A percentile compares a stretch with the other conserved stretches of the same genome.
Conservation (phyloP, 2,113 vertebrate genomes). For the Phylloscopus whistleri region DNA sequence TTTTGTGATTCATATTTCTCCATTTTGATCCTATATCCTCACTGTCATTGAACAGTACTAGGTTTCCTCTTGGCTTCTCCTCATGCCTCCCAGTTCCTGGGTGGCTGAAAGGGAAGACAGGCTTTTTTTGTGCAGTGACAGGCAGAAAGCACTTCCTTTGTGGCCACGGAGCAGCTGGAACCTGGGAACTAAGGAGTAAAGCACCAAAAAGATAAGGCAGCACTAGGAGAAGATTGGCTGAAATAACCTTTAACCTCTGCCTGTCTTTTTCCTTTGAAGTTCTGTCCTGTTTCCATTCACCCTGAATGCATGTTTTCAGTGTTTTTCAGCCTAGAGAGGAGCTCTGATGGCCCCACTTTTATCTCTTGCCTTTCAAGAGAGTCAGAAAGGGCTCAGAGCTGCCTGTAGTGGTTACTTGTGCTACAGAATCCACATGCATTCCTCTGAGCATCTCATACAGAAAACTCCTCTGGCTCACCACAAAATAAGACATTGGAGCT, state of each 20-base stretch:
- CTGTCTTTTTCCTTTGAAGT: conserved; percentile 57
- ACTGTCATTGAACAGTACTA: background rate
- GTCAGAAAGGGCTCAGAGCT: background rate
- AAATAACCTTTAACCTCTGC: conserved; percentile 58
- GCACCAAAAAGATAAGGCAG: conserved; percentile 49
- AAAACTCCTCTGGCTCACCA: conserved; percentile 3
- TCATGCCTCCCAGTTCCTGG: background rate
- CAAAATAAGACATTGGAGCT: background rate
- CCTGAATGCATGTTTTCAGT: conserved; percentile 15
- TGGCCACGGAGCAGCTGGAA: background rate
- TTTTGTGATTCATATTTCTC: background rate
- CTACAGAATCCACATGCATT: conserved; percentile 34
- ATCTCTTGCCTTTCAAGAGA: conserved; percentile 31
- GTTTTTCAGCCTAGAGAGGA: conserved; percentile 39
- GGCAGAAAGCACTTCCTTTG: background rate
- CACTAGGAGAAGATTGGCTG: conserved; percentile 21
- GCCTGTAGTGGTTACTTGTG: background rate
- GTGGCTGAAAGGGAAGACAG: background rate
- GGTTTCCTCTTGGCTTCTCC: background rate
- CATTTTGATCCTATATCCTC: background rate
- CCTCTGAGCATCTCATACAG: conserved; percentile 3
- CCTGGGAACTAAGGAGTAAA: background rate
- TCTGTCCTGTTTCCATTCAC: conserved; percentile 49
- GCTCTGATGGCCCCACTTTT: conserved; percentile 34
- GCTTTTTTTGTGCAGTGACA: background rate